Percentiles rank a stretch among this genome's conserved stretches.
Conservation (phyloP, 2,888 invertebrate species). For the Mimachlamys varia region DNA sequence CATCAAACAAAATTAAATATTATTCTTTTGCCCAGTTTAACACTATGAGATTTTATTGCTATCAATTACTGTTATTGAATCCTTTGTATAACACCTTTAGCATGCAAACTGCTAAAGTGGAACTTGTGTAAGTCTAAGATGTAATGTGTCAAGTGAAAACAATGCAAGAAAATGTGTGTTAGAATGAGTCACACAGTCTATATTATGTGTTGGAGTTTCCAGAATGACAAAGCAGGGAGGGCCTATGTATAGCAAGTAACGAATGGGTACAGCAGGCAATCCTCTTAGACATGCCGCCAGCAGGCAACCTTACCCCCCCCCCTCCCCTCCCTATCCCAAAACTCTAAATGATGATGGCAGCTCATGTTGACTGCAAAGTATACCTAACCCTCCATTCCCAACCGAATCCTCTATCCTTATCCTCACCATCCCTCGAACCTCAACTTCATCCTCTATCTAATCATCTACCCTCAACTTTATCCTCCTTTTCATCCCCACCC, state of each 20-base stretch:
- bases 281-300: background rate
- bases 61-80: background rate
- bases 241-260: background rate
- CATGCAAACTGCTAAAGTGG: background rate
- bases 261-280: background rate
- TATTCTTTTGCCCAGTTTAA: background rate
- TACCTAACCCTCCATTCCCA: background rate
- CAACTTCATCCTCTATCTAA: too few species aligned
- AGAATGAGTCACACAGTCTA: background rate
- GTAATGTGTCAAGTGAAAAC: background rate
- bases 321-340: background rate
- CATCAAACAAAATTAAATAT: background rate
- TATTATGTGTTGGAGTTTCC: background rate
- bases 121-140: background rate
- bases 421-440: background rate
- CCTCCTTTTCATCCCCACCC: background rate
- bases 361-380: background rate
- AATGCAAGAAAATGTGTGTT: background rate
- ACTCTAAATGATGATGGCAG: background rate
- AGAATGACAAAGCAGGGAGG: conserved; percentile 19
- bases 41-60: background rate
- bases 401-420: too few species aligned
- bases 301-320: background rate
- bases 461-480: background rate
- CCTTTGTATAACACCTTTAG: too few species aligned